Evolutionary conservation across 2,888 invertebrate species (phyloP).

Genomic region (Leptothorax acervorum): DNA sequence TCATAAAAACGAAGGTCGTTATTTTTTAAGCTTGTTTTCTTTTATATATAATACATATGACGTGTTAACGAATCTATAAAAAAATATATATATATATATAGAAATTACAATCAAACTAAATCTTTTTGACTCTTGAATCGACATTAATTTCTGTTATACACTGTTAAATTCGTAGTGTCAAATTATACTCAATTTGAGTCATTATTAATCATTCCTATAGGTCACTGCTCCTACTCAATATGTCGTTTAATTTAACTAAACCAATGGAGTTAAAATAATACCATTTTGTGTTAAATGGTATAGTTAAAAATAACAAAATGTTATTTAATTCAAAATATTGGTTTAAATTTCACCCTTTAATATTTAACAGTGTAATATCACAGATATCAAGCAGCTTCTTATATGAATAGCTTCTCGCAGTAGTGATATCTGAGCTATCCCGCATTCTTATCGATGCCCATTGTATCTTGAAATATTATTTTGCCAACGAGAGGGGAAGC

Average conservation of each 20-base stretch:
- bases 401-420: background rate
- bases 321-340: too few relatives aligned
- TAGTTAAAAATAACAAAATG: too few relatives aligned
- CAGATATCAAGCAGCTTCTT: background rate
- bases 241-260: too few relatives aligned
- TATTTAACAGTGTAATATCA: too few relatives aligned
- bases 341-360: too few relatives aligned
- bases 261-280: too few relatives aligned
- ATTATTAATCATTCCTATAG: too few relatives aligned
- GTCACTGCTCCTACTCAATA: too few relatives aligned
- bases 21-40: background rate
- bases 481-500: background rate
- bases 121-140: background rate
- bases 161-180: too few relatives aligned
- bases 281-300: too few relatives aligned
- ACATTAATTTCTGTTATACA: too few relatives aligned
- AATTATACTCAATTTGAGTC: too few relatives aligned
- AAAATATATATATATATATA: background rate
- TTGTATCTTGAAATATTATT: background rate
- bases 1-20: background rate
- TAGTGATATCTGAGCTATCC: slow-evolving; percentile 9
- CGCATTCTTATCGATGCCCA: background rate
- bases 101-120: background rate
- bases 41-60: background rate
- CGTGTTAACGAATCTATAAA: background rate